Percentiles rank a stretch among this genome's conserved stretches.
Evolutionary conservation across 2,888 invertebrate species (phyloP).

Genomic region (Lycocerus yunnanus): DNA sequence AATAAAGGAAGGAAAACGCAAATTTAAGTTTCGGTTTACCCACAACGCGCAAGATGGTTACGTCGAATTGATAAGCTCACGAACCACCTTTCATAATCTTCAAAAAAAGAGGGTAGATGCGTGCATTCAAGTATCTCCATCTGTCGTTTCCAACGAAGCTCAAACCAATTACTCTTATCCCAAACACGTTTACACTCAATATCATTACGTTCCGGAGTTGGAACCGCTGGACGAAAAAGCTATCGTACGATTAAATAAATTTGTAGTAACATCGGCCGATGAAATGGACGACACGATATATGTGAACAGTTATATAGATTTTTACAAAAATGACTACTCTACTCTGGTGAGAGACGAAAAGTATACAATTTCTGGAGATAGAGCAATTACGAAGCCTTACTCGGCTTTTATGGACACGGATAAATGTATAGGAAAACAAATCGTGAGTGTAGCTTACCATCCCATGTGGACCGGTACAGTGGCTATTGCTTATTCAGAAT

Average conservation of each 20-base stretch:
- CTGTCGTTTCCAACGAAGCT: conserved; percentile 55
- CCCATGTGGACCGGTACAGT: conserved; percentile 71
- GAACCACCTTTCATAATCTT: neutral
- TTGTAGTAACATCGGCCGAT: conserved; percentile 41
- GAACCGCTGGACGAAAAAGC: conserved; percentile 44
- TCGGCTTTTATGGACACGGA: conserved; percentile 69
- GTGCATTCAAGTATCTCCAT: neutral
- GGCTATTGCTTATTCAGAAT: conserved; percentile 68
- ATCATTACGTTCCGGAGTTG: conserved; percentile 54
- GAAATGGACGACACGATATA: conserved; percentile 44
- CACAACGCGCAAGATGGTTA: neutral
- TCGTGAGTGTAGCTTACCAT: conserved; percentile 71
- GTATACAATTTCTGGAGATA: conserved; percentile 35
- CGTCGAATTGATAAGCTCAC: neutral
- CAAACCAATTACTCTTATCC: conserved; percentile 74
- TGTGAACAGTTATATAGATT: conserved; percentile 57
- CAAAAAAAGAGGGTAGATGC: neutral
- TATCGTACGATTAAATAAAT: conserved; percentile 42
- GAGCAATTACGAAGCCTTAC: conserved; percentile 59
- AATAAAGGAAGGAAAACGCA: neutral
- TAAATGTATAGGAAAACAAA: conserved; percentile 67
- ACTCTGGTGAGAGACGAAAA: conserved; percentile 52
- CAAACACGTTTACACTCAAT: conserved; percentile 72
- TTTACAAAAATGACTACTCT: conserved; percentile 67
- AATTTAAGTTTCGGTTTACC: neutral